Base-by-base conservation (phyloP, 2,888 invertebrate species). In the Lumbricus terrestris region DNA sequence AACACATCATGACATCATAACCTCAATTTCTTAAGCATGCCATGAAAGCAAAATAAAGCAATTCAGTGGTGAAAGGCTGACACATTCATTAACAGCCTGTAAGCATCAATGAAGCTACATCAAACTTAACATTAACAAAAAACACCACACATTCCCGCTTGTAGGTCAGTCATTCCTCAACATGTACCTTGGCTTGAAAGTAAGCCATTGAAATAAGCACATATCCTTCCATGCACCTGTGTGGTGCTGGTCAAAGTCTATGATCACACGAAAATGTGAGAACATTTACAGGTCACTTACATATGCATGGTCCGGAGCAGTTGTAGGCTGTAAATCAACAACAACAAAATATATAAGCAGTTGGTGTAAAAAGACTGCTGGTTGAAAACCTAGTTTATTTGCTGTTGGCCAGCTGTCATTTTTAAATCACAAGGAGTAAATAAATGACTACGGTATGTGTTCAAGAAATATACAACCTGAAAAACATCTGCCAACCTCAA, bases 291-390 rank as follows among this genome's bases (percentile, higher is more conserved):
- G 33, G 85, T 35, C 34, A 85, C 85, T 85, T 37, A 85, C 85
- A 15, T 34, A 85, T 85, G 37, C 85, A 85, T 35, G 85, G 85
- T 34, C 37, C 85, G 18, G 34, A 35, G 85, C 85, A 85, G 85
- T 34, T 85, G 85, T 85, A 85, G 37, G 85, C 85, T 85, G 85
- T n/a, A 85, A 85, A 69, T 13, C 29, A 69, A n/a, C 47, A 47
- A 47, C 42, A 54, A 69, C 29, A 69, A n/a, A n/a, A n/a, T n/a
- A n/a, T n/a, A n/a, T n/a, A 69, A 69, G n/a, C 69, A 69, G 69
- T 69, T 69, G 69, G 69, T 69, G n/a, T n/a, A 69, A 69, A 69
- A 69, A 16, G n/a, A 15, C 16, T n/a, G n/a, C 4, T 23, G 47
- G 69, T 13, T 69, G n/a, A 69, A 69, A 47, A 23, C 3, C 23